Conservation (phyloP, 2,888 invertebrate genomes). For the Thymelicus sylvestris region DNA sequence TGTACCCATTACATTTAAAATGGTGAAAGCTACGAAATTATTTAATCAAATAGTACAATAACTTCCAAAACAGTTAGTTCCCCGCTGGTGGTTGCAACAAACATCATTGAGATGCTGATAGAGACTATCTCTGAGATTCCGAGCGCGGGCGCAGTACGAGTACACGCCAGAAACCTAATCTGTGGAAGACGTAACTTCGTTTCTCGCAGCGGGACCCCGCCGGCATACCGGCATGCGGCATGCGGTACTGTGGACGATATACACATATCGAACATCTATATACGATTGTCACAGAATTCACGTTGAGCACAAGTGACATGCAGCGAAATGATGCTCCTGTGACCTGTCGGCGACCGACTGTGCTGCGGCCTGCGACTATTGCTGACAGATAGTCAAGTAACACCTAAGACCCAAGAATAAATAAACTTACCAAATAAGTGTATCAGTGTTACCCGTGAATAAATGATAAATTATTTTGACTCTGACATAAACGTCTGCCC, state of each 20-base stretch:
- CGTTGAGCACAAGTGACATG: background rate
- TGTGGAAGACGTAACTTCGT: conserved; percentile 35
- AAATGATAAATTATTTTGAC: no score
- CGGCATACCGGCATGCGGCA: background rate
- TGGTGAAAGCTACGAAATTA: background rate
- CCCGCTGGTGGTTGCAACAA: background rate
- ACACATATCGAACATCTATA: conserved; percentile 12
- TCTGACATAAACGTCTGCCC: no score
- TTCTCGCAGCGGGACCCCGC: conserved; percentile 37
- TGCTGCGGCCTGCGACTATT: no score
- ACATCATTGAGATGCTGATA: conserved; percentile 36
- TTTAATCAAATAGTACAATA: background rate
- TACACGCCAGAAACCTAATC: conserved; percentile 25
- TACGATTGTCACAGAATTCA: background rate
- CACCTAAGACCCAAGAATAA: no score
- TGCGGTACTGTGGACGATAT: background rate
- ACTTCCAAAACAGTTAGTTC: background rate
- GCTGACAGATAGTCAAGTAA: no score
- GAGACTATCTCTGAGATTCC: conserved; percentile 20
- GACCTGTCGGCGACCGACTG: no score
- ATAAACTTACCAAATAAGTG: no score
- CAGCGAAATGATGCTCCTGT: background rate
- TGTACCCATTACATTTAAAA: no score
- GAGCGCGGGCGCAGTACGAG: no score
- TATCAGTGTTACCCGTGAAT: no score